Percentiles rank a stretch among this genome's conserved stretches.
Conservation (phyloP, 2,113 vertebrate species). For the Lycaon pictus region DNA sequence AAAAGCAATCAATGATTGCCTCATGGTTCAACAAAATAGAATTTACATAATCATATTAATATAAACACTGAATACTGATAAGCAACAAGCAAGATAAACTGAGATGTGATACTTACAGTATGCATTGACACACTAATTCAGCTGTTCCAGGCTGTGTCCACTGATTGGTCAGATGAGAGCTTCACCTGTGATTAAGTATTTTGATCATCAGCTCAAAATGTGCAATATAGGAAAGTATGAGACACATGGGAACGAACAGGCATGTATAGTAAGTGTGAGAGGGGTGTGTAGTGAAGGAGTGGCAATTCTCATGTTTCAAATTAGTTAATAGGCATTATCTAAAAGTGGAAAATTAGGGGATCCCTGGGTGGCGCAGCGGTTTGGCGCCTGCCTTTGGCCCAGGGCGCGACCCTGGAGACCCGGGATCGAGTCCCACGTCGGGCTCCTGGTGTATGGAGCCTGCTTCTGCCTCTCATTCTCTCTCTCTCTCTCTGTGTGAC, state of each 20-base stretch:
- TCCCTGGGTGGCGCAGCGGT: no score
- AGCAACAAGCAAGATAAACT: neutral
- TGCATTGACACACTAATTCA: no score
- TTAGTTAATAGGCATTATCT: neutral
- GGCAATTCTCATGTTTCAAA: neutral
- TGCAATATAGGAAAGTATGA: neutral
- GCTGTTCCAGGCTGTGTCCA: neutral
- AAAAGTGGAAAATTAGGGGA: neutral
- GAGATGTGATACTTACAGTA: no score
- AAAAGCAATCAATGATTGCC: neutral
- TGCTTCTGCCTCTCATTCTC: no score
- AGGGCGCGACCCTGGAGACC: no score
- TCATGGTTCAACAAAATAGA: neutral
- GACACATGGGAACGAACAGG: rapidly evolving
- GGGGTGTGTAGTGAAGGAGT: rapidly evolving
- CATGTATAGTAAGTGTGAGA: rapidly evolving
- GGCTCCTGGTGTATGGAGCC: no score
- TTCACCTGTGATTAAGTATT: neutral
- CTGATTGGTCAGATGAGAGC: neutral
- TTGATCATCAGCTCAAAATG: neutral
- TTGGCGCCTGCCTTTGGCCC: no score
- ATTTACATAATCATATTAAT: neutral
- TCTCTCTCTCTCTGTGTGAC: no score
- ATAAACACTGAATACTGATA: neutral
- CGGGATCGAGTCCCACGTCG: no score